Evolutionary conservation across 2,113 vertebrate species (phyloP).

Genomic region (Psilopsiagon aurifrons): DNA sequence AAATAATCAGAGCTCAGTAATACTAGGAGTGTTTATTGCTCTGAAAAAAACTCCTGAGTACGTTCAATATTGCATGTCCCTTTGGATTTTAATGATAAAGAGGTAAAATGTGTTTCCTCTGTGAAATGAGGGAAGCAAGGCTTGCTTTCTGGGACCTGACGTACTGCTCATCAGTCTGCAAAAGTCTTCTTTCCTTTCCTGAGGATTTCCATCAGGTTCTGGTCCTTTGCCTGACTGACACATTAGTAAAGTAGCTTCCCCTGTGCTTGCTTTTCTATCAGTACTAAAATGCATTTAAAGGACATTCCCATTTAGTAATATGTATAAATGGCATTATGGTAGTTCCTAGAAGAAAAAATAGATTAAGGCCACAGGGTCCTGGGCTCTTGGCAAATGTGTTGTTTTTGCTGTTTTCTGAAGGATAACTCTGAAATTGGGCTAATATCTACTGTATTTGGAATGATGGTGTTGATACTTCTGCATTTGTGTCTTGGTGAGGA

Average conservation of each 20-base stretch:
- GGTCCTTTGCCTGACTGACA: not conserved
- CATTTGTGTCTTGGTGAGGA: not conserved
- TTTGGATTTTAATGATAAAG: not conserved
- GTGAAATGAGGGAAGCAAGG: not conserved
- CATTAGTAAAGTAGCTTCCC: not conserved
- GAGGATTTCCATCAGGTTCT: not conserved
- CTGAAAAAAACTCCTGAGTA: not conserved
- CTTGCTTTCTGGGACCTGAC: not conserved
- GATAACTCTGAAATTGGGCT: not conserved
- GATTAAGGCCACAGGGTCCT: not conserved
- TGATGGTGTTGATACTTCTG: not conserved
- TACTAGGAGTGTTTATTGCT: not conserved
- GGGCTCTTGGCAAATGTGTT: not conserved
- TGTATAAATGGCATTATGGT: not conserved
- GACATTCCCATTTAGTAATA: not conserved
- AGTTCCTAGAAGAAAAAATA: not conserved
- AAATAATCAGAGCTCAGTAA: not conserved
- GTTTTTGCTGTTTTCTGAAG: not conserved
- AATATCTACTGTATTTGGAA: not conserved
- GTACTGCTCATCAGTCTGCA: not conserved
- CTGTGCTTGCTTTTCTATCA: not conserved
- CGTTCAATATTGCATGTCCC: not conserved
- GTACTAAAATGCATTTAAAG: not conserved
- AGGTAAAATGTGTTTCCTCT: not conserved
- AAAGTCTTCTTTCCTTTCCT: not conserved